Evolutionary conservation across 1,140 invertebrate species (phyloP).

Genomic region (Lasaia peninsularis): DNA sequence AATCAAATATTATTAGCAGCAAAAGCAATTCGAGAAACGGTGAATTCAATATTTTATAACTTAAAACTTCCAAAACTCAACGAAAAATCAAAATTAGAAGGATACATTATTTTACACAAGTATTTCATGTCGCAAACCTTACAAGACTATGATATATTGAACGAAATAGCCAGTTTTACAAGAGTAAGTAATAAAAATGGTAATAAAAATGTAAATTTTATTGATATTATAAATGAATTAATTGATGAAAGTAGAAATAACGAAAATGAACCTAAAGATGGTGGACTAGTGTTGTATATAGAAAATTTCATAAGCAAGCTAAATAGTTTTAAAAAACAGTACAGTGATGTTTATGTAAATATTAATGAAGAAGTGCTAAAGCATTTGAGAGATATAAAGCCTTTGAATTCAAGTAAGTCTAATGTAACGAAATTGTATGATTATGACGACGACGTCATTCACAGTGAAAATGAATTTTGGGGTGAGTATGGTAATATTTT

Average conservation of each 20-base stretch:
- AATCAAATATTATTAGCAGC: constrained; percentile 18
- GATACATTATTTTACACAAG: constrained; percentile 41
- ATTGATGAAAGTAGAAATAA: constrained; percentile 32
- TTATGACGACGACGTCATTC: constrained; percentile 15
- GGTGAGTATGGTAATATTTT: constrained; percentile 28
- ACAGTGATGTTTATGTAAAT: constrained; percentile 24
- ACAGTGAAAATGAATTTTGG: constrained; percentile 44
- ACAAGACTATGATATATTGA: constrained; percentile 35
- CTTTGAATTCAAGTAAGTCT: constrained; percentile 3
- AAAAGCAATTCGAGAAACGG: constrained; percentile 25
- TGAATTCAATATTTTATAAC: constrained; percentile 36
- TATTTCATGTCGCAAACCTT: constrained; percentile 40
- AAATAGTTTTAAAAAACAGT: constrained; percentile 32
- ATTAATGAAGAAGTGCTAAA: constrained; percentile 40
- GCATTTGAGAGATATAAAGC: constrained; percentile 21
- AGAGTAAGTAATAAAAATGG: constrained; percentile 33
- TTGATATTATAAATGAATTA: constrained; percentile 44
- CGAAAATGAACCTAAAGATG: constrained; percentile 23
- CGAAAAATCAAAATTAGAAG: constrained; percentile 28
- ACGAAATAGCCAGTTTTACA: constrained; percentile 38
- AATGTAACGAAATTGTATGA: constrained; percentile 12
- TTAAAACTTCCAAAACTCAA: constrained; percentile 30
- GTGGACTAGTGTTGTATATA: constrained; percentile 30
- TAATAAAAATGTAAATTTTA: constrained; percentile 35
- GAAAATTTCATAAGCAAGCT: constrained; percentile 34